These are phyloP conservation scores for Neopelma chrysocephalum DNA, from an alignment of 2,797 vertebrate genomes.

Conservation along the genomic window DNA sequence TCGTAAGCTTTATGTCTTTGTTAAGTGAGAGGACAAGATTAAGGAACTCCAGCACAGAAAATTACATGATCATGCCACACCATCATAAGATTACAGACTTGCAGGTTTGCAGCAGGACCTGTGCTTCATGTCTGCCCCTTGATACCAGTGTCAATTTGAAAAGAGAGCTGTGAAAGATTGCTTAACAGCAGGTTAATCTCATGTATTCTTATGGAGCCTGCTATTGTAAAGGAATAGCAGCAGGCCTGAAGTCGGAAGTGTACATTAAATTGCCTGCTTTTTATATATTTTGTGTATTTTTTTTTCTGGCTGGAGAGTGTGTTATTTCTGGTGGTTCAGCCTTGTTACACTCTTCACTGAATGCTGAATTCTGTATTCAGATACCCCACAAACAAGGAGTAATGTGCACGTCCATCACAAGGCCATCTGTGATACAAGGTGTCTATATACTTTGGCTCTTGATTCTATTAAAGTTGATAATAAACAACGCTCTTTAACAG, in stretches of 20 bases:
- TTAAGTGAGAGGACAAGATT: background rate
- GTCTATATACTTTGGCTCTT: background rate
- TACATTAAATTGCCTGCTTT: background rate
- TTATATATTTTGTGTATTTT: background rate
- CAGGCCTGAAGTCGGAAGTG: background rate
- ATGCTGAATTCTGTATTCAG: background rate
- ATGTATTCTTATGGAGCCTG: background rate
- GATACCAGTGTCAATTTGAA: background rate
- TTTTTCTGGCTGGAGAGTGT: background rate
- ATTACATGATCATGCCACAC: background rate
- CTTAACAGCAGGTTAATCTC: background rate
- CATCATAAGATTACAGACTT: background rate
- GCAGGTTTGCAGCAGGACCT: background rate
- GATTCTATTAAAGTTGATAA: background rate
- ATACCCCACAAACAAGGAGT: background rate
- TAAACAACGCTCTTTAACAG: conserved; percentile 34
- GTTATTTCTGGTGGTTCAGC: background rate
- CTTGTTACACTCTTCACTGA: background rate
- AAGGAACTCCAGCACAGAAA: background rate
- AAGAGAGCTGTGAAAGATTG: background rate
- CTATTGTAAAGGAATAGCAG: background rate
- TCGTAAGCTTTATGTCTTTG: background rate
- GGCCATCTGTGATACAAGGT: background rate
- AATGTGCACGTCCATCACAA: background rate
- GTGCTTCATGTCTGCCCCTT: background rate